These are phyloP conservation scores for Eolophus roseicapilla DNA, from an alignment of 2,113 vertebrate species.

Conservation along the genomic window DNA sequence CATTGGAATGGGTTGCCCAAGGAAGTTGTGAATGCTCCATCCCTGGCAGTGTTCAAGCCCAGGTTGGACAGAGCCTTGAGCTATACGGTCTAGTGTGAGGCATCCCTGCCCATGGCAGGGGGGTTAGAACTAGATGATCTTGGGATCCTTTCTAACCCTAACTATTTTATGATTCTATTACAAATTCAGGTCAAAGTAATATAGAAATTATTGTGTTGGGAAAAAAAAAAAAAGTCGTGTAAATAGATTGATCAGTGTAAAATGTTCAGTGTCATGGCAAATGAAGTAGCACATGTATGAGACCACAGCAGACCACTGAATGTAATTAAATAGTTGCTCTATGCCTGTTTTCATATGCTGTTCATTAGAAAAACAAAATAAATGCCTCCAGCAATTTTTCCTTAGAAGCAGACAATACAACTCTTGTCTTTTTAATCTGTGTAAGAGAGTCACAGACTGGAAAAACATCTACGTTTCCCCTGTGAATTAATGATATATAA, in stretches of 20 bases:
- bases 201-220: not conserved
- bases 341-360: slow-evolving; percentile 31
- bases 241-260: not conserved
- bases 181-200: not conserved
- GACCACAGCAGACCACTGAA: not conserved
- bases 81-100: not conserved
- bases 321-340: slow-evolving; percentile 47
- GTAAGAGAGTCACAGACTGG: not conserved
- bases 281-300: not conserved
- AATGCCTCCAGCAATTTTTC: slow-evolving; percentile 40
- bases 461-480: slow-evolving; percentile 19
- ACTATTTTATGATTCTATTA: not conserved
- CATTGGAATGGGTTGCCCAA: not conserved
- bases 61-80: not conserved
- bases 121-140: not conserved
- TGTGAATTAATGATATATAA: slow-evolving; percentile 45
- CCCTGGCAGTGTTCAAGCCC: not conserved
- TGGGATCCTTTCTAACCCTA: not conserved
- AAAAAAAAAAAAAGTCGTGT: not conserved
- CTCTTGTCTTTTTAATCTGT: slow-evolving; percentile 51
- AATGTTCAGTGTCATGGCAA: not conserved
- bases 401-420: slow-evolving; percentile 40
- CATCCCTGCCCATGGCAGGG: not conserved
- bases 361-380: slow-evolving; percentile 59
- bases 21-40: not conserved